Conservation (phyloP, 2,113 vertebrate genomes). For the Spea multiplicata region DNA sequence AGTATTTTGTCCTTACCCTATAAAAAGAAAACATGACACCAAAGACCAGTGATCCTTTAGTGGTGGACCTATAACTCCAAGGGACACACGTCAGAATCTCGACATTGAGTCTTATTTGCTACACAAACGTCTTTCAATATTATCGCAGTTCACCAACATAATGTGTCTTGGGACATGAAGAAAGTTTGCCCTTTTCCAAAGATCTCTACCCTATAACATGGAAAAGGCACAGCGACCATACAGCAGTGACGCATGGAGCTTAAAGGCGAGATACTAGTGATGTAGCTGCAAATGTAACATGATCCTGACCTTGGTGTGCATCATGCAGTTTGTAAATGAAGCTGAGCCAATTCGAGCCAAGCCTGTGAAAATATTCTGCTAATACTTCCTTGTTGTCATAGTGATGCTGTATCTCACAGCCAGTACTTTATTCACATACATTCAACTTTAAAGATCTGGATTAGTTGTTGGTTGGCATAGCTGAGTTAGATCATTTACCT, state of each 20-base stretch:
- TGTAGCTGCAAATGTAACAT: background rate
- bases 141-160: no score
- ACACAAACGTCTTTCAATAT: no score
- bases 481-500: conserved; percentile 29
- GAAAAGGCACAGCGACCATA: background rate
- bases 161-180: no score
- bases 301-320: conserved; percentile 13
- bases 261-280: background rate
- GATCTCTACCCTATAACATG: no score
- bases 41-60: no score
- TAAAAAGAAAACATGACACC: no score
- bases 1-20: no score
- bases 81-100: no score
- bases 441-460: conserved; percentile 30
- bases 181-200: no score
- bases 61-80: no score
- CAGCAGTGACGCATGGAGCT: background rate
- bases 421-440: conserved; percentile 36
- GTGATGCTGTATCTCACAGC: conserved; percentile 34
- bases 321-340: conserved; percentile 23
- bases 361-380: conserved; percentile 41
- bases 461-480: conserved; percentile 22
- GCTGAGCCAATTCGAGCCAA: conserved; percentile 34
- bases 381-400: conserved; percentile 45
- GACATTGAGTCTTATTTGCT: no score